Conservation (phyloP, 2,113 vertebrate genomes). For the Tupaia tana region DNA sequence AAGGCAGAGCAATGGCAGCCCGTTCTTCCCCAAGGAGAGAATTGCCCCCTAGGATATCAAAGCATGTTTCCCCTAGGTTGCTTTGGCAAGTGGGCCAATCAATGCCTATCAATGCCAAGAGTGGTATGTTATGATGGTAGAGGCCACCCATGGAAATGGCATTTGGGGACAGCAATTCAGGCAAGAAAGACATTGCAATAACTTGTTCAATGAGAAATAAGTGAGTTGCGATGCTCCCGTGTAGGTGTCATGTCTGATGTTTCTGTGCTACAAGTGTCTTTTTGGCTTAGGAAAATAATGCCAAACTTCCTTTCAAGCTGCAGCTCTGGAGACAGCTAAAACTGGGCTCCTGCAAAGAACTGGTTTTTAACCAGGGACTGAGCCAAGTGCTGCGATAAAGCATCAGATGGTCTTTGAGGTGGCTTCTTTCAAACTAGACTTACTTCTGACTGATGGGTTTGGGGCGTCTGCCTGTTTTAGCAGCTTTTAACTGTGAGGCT, state of each 20-base stretch:
- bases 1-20: background rate
- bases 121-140: background rate
- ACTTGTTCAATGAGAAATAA: conserved; percentile 49
- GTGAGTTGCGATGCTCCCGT: background rate
- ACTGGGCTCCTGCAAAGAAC: conserved; percentile 15
- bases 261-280: background rate
- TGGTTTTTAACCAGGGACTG: conserved; percentile 45
- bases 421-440: conserved; percentile 4
- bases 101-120: background rate
- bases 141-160: background rate
- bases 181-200: background rate
- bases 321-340: conserved; percentile 48
- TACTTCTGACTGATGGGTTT: background rate
- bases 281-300: conserved; percentile 49
- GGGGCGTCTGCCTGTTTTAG: conserved; percentile 4
- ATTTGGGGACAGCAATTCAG: background rate
- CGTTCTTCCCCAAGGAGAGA: background rate
- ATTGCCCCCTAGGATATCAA: conserved; percentile 38
- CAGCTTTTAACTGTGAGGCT: conserved; percentile 15
- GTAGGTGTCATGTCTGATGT: background rate
- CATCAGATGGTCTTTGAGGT: conserved; percentile 21
- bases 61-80: conserved; percentile 18
- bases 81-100: background rate
- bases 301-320: conserved; percentile 46
- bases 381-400: conserved; percentile 34